These are phyloP conservation scores for Diplodus puntazzo DNA, from an alignment of 2,797 vertebrate genomes.

Conservation along the genomic window DNA sequence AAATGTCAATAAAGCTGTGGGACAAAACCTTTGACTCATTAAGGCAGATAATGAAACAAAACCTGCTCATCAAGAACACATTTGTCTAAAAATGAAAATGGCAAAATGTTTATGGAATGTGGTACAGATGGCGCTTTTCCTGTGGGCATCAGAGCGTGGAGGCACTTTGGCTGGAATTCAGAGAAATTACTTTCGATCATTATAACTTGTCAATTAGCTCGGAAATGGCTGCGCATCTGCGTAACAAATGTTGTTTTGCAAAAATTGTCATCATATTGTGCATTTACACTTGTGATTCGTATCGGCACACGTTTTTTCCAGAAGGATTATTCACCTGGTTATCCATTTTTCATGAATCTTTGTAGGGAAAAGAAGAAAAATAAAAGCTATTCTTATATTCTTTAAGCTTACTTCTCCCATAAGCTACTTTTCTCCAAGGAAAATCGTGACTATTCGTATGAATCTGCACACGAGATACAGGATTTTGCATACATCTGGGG, in stretches of 20 bases:
- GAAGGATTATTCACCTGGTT: conserved; percentile 16
- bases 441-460: conserved; percentile 3
- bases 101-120: conserved; percentile 61
- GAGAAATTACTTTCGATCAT: conserved; percentile 66
- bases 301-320: not conserved
- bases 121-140: conserved; percentile 75
- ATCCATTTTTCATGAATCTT: conserved; percentile 30
- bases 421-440: conserved; percentile 23
- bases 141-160: conserved; percentile 66
- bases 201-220: conserved; percentile 66
- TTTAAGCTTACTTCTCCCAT: conserved; percentile 19
- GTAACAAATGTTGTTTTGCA: conserved; percentile 55
- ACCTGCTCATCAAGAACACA: conserved; percentile 67
- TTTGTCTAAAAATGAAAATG: conserved; percentile 66
- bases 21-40: conserved; percentile 70
- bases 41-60: conserved; percentile 72
- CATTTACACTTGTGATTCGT: conserved; percentile 5
- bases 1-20: conserved; percentile 57
- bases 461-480: conserved; percentile 16
- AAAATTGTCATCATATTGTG: conserved; percentile 22
- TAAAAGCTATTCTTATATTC: not conserved
- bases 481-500: conserved; percentile 35
- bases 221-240: conserved; percentile 50
- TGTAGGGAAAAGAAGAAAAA: not conserved
- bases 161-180: conserved; percentile 68